Evolutionary conservation across 2,797 vertebrate species (phyloP).

Genomic region (Aeoliscus strigatus): DNA sequence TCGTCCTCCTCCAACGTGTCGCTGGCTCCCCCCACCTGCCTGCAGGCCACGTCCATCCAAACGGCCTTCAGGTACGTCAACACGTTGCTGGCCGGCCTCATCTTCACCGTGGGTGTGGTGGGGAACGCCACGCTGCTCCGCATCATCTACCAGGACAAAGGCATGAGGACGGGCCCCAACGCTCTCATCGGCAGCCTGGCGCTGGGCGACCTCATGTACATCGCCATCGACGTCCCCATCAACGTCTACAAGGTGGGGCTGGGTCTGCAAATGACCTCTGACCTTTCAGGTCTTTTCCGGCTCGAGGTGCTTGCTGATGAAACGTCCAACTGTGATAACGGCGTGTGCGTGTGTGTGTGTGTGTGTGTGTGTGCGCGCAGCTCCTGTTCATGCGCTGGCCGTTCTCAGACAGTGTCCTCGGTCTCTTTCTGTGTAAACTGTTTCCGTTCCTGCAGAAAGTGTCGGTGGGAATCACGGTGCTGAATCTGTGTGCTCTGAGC

Average conservation of each 20-base stretch:
- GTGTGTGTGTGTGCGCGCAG: slow-evolving; percentile 59
- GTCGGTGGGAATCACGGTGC: slow-evolving; percentile 95
- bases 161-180: slow-evolving; percentile 89
- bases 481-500: slow-evolving; percentile 95
- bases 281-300: too few species aligned
- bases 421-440: slow-evolving; percentile 86
- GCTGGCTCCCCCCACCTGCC: slow-evolving; percentile 78
- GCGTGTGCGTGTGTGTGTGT: too few species aligned
- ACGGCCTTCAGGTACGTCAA: slow-evolving; percentile 85
- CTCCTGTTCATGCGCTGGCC: slow-evolving; percentile 83
- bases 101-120: slow-evolving; percentile 85
- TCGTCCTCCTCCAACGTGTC: too few species aligned
- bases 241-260: slow-evolving; percentile 82
- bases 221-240: slow-evolving; percentile 84
- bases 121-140: slow-evolving; percentile 86
- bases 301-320: too few species aligned
- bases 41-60: slow-evolving; percentile 76
- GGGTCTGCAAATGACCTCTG: too few species aligned
- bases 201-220: slow-evolving; percentile 86
- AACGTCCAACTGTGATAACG: too few species aligned
- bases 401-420: slow-evolving; percentile 75
- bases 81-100: slow-evolving; percentile 83
- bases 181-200: slow-evolving; percentile 87
- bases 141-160: slow-evolving; percentile 92
- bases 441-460: slow-evolving; percentile 96